Evolutionary conservation across 2,113 vertebrate species (phyloP), one percentile per base, ranked within the genome.

Genomic region (Chloropsis cyanopogon): DNA sequence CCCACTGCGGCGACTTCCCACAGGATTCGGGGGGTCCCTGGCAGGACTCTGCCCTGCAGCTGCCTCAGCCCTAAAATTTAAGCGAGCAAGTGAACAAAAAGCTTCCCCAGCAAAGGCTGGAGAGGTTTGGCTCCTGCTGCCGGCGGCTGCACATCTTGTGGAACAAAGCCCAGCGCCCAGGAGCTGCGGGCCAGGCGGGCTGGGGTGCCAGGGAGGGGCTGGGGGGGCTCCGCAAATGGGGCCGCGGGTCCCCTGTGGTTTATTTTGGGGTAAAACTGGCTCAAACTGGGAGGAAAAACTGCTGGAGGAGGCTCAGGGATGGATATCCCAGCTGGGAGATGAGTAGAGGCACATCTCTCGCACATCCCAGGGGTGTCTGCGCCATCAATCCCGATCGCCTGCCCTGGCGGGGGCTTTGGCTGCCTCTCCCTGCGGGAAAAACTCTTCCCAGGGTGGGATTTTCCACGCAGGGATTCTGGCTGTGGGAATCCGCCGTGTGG

Each of bases 241-340:
- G 39, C 29, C 2, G 1, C 37, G 11, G 0, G 31, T 12, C 7
- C 2, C 2, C 1, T 0, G 72, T 1, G 15, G 46, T 7, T 39
- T 18, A 28, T 90, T 42, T 16, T 9, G 70, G 78, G 83, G 49
- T 17, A 22, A 65, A 81, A 73, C 24, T 0, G 1, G 1, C 3
- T 0, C 8, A 1, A 0, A 11, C 0, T 7, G 35, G 6, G 37
- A 37, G 37, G 37, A 37, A 37, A 37, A 37, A 37, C 37, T 37
- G 37, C 37, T 29, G 49, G 59, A 47, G 47, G 47, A 8, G 0
- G 0, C 69, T 11, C 1, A 5, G 71, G 59, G 64, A 8, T 4
- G 4, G 3, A 2, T 1, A 1, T 10, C 59, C 20, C 64, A 2
- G 50, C 78, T 6, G 15, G 2, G 37, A 69, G 75, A 50, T 1